phyloP scores from a whole-genome alignment of 2,113 vertebrate genomes.

The Barbus barbus region DNA sequence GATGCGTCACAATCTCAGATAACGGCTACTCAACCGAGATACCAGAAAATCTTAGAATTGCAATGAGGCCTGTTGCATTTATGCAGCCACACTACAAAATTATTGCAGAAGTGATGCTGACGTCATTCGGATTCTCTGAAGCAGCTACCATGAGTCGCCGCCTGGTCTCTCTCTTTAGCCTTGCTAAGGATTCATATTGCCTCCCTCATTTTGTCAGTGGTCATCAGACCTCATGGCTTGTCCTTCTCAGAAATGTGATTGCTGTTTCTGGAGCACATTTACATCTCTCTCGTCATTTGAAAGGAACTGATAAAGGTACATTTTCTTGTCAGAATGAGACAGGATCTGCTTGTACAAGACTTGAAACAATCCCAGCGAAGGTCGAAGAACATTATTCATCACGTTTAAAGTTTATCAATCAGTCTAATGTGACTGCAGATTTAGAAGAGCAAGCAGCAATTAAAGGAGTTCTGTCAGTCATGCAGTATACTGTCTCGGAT shows the following conservation, averaged over 20 bases:
- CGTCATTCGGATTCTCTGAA: conserved; percentile 77
- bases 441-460: conserved; percentile 76
- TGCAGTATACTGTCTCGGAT: conserved; percentile 57
- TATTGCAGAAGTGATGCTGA: conserved; percentile 77
- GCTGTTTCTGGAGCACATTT: conserved; percentile 62
- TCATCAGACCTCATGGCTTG: conserved; percentile 63
- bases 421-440: conserved; percentile 30
- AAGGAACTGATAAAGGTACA: conserved; percentile 34
- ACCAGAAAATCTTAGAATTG: conserved; percentile 72
- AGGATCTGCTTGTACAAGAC: not conserved
- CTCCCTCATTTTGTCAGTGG: conserved; percentile 60
- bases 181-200: conserved; percentile 70
- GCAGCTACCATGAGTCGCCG: conserved; percentile 70
- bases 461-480: conserved; percentile 70
- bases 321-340: not conserved
- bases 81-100: conserved; percentile 70
- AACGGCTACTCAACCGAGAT: conserved; percentile 53
- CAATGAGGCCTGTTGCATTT: conserved; percentile 77
- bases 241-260: conserved; percentile 73
- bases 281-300: conserved; percentile 20
- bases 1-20: conserved; percentile 74
- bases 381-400: conserved; percentile 8
- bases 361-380: conserved; percentile 20
- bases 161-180: conserved; percentile 72
- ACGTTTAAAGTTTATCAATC: not conserved